These are phyloP conservation scores for Mycetomoellerius zeteki DNA, from an alignment of 1,140 invertebrate genomes.

Conservation along the genomic window DNA sequence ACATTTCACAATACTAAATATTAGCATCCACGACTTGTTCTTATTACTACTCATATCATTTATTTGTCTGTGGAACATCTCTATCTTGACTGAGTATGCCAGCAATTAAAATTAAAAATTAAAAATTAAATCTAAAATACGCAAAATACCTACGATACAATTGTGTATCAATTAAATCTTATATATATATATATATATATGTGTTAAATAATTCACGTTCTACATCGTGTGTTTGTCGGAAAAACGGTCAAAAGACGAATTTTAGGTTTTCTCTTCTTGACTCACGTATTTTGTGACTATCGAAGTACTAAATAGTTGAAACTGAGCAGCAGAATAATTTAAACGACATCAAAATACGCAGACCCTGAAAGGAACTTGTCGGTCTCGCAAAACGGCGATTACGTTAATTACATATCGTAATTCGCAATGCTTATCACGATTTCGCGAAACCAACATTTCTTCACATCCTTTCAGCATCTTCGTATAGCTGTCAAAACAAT, in stretches of 20 bases:
- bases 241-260: neutral
- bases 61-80: neutral
- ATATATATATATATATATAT: neutral
- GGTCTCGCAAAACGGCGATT: slow-evolving; percentile 32
- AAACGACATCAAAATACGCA: neutral
- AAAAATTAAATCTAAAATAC: slow-evolving; percentile 17
- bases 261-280: neutral
- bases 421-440: neutral
- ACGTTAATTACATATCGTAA: neutral
- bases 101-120: neutral
- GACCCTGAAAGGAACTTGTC: slow-evolving; percentile 35
- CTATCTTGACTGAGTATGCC: neutral
- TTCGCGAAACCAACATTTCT: slow-evolving; percentile 37
- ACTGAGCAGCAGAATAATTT: neutral
- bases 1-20: slow-evolving; percentile 24
- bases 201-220: slow-evolving; percentile 19
- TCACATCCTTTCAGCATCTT: slow-evolving; percentile 30
- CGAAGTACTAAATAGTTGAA: neutral
- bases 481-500: neutral
- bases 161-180: slow-evolving; percentile 1
- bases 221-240: neutral
- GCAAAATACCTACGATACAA: neutral
- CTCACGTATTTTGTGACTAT: neutral
- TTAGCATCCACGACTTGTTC: slow-evolving; percentile 1
- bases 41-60: slow-evolving; percentile 21